Conservation (phyloP, 2,113 vertebrate genomes). For the Brachyhypopomus gauderio region DNA sequence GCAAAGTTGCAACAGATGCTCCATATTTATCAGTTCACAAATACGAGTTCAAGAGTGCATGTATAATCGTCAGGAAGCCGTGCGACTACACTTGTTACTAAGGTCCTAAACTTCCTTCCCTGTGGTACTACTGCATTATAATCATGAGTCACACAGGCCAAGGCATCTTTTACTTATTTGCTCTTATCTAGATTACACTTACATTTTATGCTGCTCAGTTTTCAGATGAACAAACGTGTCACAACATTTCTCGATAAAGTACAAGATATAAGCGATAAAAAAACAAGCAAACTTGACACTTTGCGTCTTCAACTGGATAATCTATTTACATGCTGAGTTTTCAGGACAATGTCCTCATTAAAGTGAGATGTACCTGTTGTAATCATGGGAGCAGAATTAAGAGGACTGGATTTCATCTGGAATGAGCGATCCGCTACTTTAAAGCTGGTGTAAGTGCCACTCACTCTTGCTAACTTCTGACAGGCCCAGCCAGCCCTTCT, state of each 20-base stretch:
- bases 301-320: neutral
- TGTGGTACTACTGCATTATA: neutral
- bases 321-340: neutral
- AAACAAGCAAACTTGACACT: neutral
- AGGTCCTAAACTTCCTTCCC: constrained; percentile 34
- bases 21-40: constrained; percentile 21
- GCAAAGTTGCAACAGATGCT: constrained; percentile 14
- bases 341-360: neutral
- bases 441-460: too few species aligned
- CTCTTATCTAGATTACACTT: neutral
- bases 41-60: neutral
- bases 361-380: neutral
- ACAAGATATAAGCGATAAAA: neutral
- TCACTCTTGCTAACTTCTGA: too few species aligned
- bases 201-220: neutral
- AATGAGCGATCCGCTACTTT: neutral
- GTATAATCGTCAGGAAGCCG: constrained; percentile 42
- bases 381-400: neutral
- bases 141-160: neutral
- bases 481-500: too few species aligned
- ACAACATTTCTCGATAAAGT: too few species aligned
- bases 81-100: constrained; percentile 7
- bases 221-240: neutral
- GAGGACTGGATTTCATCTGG: neutral
- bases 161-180: too few species aligned